Evolutionary conservation across 2,113 vertebrate genomes (phyloP), one percentile per base, ranked within the genome.

Genomic region (Plecturocebus donacophilus): DNA sequence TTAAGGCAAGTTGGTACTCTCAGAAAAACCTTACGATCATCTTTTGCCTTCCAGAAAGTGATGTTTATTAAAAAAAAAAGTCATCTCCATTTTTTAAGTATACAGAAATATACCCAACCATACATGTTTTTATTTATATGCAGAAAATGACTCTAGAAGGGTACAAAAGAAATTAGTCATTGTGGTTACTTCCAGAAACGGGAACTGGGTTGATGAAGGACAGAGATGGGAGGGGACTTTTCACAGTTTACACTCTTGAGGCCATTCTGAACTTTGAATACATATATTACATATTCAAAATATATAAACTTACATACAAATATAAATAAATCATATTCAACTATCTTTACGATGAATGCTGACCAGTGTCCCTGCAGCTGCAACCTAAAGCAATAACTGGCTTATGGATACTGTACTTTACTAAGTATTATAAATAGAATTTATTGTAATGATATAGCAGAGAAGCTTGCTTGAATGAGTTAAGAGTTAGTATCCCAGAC

Each of bases 351-450:
- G 30, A 82, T 30, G 42, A 61, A 64, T 83, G 52, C 27, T 12
- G 6, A 64, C 32, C 35, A 88, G 13, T 73, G 49, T 12, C 45
- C 38, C n/a, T 56, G 9, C 9, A 87, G 47, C 77, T 77, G 16
- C 49, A 88, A 88, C 35, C 19, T 52, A 79, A 87, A 89, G 66
- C 38, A 82, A 76, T 58, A 90, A 85, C 16, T 40, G 45, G 38
- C 77, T 87, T 73, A 49, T 35, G 42, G 66, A 95, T 56, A 81
- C 35, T 54, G 5, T 64, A 92, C 49, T 75, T 71, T 66, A 73
- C 58, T 49, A 84, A 91, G 30, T 58, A 86, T 90, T 95, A 87
- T 86, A 93, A 82, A 83, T 14, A 86, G 30, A 88, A 97, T 91
- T 68, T 42, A 96, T 90, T 56, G 54, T 84, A 94, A 71, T 23